Conservation (phyloP, 2,113 vertebrate species). For the Lampris megalopsis region DNA sequence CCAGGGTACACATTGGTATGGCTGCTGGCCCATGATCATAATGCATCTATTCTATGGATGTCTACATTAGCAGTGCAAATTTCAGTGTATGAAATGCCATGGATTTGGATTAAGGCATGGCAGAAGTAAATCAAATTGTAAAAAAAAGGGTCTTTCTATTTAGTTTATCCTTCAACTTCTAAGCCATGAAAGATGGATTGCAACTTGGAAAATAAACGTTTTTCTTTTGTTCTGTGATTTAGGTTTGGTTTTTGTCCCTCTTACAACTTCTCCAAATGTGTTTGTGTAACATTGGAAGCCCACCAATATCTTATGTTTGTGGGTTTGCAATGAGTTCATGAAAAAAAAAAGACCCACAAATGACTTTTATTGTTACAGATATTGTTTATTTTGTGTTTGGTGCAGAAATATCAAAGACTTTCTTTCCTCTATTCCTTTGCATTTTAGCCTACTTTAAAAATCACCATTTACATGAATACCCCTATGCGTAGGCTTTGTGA, state of each 20-base stretch:
- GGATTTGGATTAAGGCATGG: slow-evolving; percentile 38
- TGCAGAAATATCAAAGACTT: slow-evolving; percentile 71
- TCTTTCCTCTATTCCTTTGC: slow-evolving; percentile 54
- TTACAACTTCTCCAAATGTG: slow-evolving; percentile 63
- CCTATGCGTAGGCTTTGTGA: neutral
- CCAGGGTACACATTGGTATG: too few species aligned
- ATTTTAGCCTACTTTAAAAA: slow-evolving; percentile 41
- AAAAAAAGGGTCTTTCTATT: slow-evolving; percentile 17
- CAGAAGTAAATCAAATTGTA: slow-evolving; percentile 45
- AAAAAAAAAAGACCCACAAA: slow-evolving; percentile 72
- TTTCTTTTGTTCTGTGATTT: slow-evolving; percentile 56
- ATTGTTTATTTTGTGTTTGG: slow-evolving; percentile 64
- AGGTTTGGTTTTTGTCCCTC: slow-evolving; percentile 48
- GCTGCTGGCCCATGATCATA: slow-evolving; percentile 11
- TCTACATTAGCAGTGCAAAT: neutral
- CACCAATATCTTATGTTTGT: slow-evolving; percentile 64
- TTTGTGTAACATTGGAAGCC: slow-evolving; percentile 71
- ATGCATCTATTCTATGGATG: slow-evolving; percentile 19
- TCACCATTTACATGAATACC: slow-evolving; percentile 5
- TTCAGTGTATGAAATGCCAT: slow-evolving; percentile 25
- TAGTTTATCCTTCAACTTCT: slow-evolving; percentile 12
- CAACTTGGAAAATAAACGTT: slow-evolving; percentile 54
- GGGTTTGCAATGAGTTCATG: slow-evolving; percentile 78
- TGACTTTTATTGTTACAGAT: slow-evolving; percentile 66
- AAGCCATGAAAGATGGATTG: slow-evolving; percentile 69